phyloP scores from a whole-genome alignment of 2,888 invertebrate species.

The Galerucella calmariensis region DNA sequence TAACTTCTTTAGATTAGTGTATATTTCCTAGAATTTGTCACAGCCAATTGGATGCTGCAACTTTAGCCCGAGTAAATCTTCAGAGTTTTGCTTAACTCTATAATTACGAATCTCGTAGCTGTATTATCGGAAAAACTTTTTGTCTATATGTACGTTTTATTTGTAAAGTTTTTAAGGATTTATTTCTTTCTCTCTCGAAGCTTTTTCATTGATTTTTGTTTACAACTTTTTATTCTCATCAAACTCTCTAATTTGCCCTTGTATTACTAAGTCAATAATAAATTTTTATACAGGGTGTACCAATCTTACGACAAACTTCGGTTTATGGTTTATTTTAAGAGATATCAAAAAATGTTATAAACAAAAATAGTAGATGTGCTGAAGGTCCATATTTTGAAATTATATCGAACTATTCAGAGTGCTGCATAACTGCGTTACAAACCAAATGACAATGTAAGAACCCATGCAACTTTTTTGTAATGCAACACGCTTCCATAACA shows the following conservation, averaged over 20 bases:
- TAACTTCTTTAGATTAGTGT: conserved; percentile 1
- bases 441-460: no score
- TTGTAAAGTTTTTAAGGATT: conserved; percentile 1
- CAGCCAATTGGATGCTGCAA: conserved; percentile 18
- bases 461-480: no score
- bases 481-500: no score
- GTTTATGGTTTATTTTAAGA: no score
- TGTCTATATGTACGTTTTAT: conserved; percentile 6
- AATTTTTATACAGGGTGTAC: not conserved
- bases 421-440: no score
- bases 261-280: not conserved
- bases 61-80: conserved; percentile 4
- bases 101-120: conserved; percentile 9
- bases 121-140: conserved; percentile 10
- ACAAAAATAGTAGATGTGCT: no score
- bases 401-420: no score
- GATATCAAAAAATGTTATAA: no score
- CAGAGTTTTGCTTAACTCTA: conserved; percentile 13
- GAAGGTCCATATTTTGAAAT: no score
- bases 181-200: no score
- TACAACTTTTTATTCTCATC: not conserved
- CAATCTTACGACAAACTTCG: no score
- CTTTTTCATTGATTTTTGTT: conserved; percentile 13
- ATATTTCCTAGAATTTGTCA: not conserved
- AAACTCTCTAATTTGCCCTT: not conserved